Base-by-base conservation (phyloP, 2,888 invertebrate species). In the Empis livida region DNA sequence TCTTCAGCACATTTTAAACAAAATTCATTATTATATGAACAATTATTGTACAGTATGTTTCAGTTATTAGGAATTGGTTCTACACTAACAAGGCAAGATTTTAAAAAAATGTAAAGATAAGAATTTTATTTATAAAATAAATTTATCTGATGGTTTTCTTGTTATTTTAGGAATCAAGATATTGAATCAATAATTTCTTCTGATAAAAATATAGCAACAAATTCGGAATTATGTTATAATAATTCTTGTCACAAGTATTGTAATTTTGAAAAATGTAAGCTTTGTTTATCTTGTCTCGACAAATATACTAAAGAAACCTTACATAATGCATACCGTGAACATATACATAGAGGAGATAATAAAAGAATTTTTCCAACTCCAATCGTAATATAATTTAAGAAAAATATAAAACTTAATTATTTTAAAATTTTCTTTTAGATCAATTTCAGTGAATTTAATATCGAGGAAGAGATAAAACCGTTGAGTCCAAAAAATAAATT, bases 1-100 rank as follows among this genome's bases (percentile, higher is more conserved):
- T 92, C 92, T 1, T 92, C 95, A 0, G 84, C 84, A 0, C 94
- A 96, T 68, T 96, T 84, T 64, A 81, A 84, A n/a, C 85, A 81
- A 0, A 97, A 97, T 67, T 77, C 79, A 52, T 66, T 90, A 27
- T 69, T 97, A 1, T 97, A 96, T 60, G 91, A 95, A 59, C 94
- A 96, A 72, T 87, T 96, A 1, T 60, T 96, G 11, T 92, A 84
- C 65, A 91, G 85, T 67, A 62, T 89, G 27, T 76, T 95, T 46
- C 77, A 82, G 20, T 63, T 97, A 35, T 78, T 88, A 9, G 94
- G 94, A 0, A 69, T 94, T 11, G 76, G 75, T 5, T 72, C 73
- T 46, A 66, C 73, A 59, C 60, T 74, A 1, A 60, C 61, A 14
- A 69, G 69, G 45, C 57, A 66, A 47, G 65, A 71, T 14, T 59